Evolutionary conservation across 2,797 vertebrate genomes (phyloP), one percentile per base, ranked within the genome.

Genomic region (Oreortyx pictus): DNA sequence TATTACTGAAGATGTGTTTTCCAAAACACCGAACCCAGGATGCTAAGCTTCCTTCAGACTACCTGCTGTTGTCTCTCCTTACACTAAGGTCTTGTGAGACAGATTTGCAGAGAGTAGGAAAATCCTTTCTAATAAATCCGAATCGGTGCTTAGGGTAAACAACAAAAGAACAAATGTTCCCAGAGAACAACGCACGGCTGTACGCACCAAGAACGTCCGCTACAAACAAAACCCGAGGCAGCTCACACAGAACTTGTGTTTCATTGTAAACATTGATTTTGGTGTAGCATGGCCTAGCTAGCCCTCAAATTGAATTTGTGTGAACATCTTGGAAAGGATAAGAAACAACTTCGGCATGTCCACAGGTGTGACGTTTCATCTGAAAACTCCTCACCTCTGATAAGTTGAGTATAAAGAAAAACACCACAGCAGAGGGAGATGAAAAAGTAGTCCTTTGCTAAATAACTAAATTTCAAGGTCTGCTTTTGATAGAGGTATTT

Each of bases 91-190:
- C 89, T 91, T 10, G 0, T 49, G 75, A 86, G 86, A 85, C 18
- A 82, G 57, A 77, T 75, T 89, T 82, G 24, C 6, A 25, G 29
- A 64, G 86, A 88, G 72, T 11, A 86, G 39, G 49, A 37, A 92
- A 93, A 91, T 91, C 0, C 46, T 86, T 81, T 88, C 33, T 82
- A 76, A 91, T 76, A 90, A 79, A 95, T 90, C 78, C 83, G 85
- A 68, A 80, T 79, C 24, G 18, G 37, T 67, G 80, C 22, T 80
- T 67, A 61, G 44, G 44, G 60, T 74, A 90, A 95, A 89, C 29
- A 88, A 61, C 29, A 50, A 56, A 80, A 89, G 66, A 75, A 81
- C 29, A 75, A 78, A 60, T 6, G 13, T 25, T 91, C 57, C 61
- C 22, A 61, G 29, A 65, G 37, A 92, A 84, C 22, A 74, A 82